Evolutionary conservation across 92 coral and sea anemone genomes (phyloP), one percentile per base, ranked within the genome.

Genomic region (Metridium senile): DNA sequence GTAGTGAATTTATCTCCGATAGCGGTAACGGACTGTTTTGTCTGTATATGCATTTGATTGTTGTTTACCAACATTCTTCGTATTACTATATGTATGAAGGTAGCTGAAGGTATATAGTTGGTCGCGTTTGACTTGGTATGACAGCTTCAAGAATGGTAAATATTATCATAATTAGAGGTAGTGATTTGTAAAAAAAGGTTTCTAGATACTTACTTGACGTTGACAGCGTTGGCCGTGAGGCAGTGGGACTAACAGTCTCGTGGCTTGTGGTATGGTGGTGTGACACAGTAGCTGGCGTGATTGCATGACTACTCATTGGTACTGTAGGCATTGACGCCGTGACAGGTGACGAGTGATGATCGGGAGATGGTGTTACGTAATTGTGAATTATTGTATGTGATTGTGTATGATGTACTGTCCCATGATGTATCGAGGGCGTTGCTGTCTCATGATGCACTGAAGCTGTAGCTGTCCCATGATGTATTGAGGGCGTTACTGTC

Each of bases 391-490:
- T 6, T 39, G 49, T 39, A 39, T 39, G 49, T 39, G 49, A 39
- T 39, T 6, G 8, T 4, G 49, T 39, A 39, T 39, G 49, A 39
- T 6, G 3, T 54, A 19, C 20, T 54, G 25, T 54, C 59, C 59
- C 59, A 54, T 54, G 59, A 54, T 54, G 59, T 19, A 54, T 54
- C 13, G 49, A 4, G 16, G 59, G 9, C 17, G 59, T 13, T 54
- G 59, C 20, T 54, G 25, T 54, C 59, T 19, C 59, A 54, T 54
- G 59, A 54, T 54, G 59, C 59, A 54, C 17, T 39, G 49, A 4
- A 19, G 59, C 59, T 54, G 59, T 13, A 3, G 59, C 20, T 54
- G 25, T 54, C 59, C 59, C 59, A 54, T 54, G 59, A 54, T 54
- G 59, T 19, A 13, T 16, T 21, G 59, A 3, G 59, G 49, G 8